Evolutionary conservation across 2,888 invertebrate species (phyloP).

Genomic region (Machimus rusticus): DNA sequence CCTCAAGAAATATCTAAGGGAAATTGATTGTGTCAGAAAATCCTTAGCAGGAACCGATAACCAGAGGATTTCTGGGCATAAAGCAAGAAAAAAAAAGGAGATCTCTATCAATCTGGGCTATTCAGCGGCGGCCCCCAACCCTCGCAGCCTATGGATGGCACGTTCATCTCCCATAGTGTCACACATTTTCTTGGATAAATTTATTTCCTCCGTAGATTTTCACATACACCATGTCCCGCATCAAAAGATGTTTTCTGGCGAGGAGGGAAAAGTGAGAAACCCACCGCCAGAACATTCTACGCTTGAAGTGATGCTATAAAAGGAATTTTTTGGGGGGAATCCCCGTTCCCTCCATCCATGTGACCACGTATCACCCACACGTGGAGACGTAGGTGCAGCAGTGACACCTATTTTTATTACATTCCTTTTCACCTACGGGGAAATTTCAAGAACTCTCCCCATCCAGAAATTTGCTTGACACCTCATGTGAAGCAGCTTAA

Average conservation of each 20-base stretch:
- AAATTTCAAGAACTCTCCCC: too few relatives aligned
- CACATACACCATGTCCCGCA: background rate
- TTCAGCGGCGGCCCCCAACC: background rate
- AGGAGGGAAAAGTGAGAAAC: background rate
- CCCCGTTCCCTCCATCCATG: background rate
- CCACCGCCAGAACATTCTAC: background rate
- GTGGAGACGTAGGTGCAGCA: background rate
- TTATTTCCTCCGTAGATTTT: background rate
- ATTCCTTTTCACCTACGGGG: background rate
- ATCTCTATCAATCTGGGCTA: background rate
- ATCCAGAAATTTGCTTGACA: background rate
- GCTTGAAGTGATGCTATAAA: background rate
- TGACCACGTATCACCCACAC: background rate
- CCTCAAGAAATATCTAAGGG: background rate
- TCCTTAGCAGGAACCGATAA: background rate
- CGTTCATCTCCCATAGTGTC: background rate
- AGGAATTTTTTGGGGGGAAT: background rate
- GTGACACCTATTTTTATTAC: background rate
- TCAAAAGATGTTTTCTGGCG: background rate
- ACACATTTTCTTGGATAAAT: background rate
- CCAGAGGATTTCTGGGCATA: background rate
- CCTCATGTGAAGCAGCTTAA: background rate
- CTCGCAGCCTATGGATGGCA: background rate
- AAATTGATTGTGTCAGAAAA: background rate
- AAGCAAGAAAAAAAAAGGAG: background rate